Conservation (phyloP, 2,888 invertebrate species). For the Acanthococcus lagerstroemiae region DNA sequence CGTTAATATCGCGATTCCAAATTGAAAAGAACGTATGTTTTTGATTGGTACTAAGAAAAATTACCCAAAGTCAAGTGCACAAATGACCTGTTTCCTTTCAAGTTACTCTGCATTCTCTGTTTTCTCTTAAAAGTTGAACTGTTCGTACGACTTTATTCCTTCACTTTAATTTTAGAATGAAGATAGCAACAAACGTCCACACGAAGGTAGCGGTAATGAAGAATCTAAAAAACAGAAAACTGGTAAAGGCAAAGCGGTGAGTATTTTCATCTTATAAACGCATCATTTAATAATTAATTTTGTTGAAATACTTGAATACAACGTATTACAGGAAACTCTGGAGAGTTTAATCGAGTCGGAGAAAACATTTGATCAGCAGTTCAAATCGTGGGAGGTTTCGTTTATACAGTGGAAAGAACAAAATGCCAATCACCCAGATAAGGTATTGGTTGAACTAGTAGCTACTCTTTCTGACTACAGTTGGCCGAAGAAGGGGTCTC, state of each 20-base stretch:
- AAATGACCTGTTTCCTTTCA: too few species aligned
- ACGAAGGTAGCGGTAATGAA: conserved; percentile 10
- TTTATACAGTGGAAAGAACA: conserved; percentile 85
- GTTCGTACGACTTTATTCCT: too few species aligned
- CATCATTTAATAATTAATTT: background rate
- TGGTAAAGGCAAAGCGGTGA: conserved; percentile 8
- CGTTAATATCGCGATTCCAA: too few species aligned
- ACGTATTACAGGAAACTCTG: conserved; percentile 32
- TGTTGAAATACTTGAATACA: background rate
- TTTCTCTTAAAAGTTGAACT: too few species aligned
- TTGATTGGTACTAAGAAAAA: too few species aligned
- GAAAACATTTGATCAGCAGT: conserved; percentile 76
- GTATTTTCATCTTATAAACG: too few species aligned
- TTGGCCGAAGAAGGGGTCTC: too few species aligned
- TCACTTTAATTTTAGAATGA: conserved; percentile 6
- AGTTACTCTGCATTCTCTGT: too few species aligned
- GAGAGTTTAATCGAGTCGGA: conserved; percentile 51
- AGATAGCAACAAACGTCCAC: conserved; percentile 1
- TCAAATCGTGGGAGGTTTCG: conserved; percentile 82
- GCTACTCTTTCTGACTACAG: background rate
- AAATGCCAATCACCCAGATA: conserved; percentile 85
- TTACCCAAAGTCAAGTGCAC: too few species aligned
- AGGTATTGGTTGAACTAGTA: too few species aligned
- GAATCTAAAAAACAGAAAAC: conserved; percentile 19
- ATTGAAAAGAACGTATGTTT: too few species aligned